Base-by-base conservation (phyloP, 2,888 invertebrate genomes). In the Ectobius pallidus region DNA sequence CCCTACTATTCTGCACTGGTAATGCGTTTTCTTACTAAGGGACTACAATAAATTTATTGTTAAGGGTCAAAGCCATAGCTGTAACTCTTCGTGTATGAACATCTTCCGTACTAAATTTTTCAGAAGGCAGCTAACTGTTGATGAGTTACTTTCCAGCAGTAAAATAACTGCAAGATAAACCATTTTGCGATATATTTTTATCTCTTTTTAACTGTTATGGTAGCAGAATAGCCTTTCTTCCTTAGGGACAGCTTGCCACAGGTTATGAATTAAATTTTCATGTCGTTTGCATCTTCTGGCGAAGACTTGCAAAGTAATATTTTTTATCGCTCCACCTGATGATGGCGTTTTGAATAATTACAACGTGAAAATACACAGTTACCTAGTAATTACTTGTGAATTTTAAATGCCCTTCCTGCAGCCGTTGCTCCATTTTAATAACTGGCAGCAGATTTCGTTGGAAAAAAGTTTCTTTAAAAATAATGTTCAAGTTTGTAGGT, bases 321-420 rank as follows among this genome's bases (percentile, higher is more conserved):
- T 58, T 58, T 46, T 58, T 30, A 18, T 18, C 3, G 1, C 58
- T 6, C n/a, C 58, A 58, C 58, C 58, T 58, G 30, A 16, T n/a
- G n/a, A n/a, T 58, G 9, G 30, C 58, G 18, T 58, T 55, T 58
- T 58, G 58, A 30, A 2, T 65, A 65, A 65, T 65, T 65, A 65
- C 25, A 44, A 30, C 18, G 22, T 25, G 7, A 25, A 27, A 65
- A 46, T 65, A 27, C 46, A 65, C 44, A 46, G 44, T 65, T 27
- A 46, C 65, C 44, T 46, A n/a, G 46, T 46, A 27, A 65, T 44
- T 44, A 30, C n/a, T 65, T 46, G 65, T 65, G 65, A 65, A 65
- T 65, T 65, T 65, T 65, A 65, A 46, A 65, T 65, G 16, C 6
- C n/a, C 58, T 58, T 14, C 58, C 11, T 34, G 11, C 7, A 34